These are phyloP conservation scores for Pantherophis guttatus DNA, from an alignment of 2,113 vertebrate genomes.

Conservation along the genomic window DNA sequence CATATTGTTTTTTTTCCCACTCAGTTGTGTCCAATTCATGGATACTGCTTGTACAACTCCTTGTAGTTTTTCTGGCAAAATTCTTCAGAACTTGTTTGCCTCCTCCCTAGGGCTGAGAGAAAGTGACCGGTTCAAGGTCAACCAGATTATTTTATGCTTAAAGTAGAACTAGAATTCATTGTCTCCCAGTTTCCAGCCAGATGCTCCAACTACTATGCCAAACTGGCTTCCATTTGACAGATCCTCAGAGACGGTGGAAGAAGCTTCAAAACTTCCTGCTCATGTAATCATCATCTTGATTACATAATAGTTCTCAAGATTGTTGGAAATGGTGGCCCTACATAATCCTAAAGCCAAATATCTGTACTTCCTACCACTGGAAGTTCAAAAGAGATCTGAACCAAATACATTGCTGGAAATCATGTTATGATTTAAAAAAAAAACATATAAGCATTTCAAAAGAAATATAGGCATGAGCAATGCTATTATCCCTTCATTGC, in stretches of 20 bases:
- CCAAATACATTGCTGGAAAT: background rate
- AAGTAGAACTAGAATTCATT: background rate
- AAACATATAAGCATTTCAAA: background rate
- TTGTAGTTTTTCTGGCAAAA: background rate
- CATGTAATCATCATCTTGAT: background rate
- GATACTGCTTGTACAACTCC: background rate
- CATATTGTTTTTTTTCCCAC: background rate
- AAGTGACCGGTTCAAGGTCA: background rate
- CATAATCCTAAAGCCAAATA: background rate
- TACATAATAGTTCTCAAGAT: background rate
- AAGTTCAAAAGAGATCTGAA: background rate
- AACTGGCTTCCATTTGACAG: background rate
- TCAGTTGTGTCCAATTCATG: background rate
- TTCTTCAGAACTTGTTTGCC: background rate
- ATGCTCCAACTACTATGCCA: background rate
- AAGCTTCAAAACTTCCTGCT: background rate
- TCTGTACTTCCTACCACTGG: background rate
- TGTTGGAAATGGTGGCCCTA: background rate
- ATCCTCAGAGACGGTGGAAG: background rate
- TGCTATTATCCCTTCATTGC: background rate
- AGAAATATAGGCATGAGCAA: background rate
- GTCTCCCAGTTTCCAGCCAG: background rate
- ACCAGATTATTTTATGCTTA: background rate
- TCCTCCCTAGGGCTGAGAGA: background rate
- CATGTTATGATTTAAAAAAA: background rate